Conservation (phyloP, 53 echinoderm and acorn worm genomes). For the Echinometra lucunter region DNA sequence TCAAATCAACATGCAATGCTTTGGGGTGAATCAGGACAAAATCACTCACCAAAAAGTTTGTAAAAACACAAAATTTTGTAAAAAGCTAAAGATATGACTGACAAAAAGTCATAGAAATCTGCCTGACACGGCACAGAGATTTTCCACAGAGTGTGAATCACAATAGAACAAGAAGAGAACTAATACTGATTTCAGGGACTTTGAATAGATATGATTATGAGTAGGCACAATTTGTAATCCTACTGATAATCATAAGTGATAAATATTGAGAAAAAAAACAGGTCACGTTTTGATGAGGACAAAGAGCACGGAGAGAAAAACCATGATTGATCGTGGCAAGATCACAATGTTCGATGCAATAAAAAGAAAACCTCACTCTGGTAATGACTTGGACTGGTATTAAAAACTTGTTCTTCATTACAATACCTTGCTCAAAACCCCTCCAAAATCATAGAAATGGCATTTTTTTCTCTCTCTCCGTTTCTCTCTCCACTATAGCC, state of each 20-base stretch:
- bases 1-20: conserved; percentile 27
- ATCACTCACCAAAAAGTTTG: conserved; percentile 23
- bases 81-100: conserved; percentile 16
- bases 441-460: no score
- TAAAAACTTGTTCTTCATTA: not conserved
- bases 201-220: conserved; percentile 45
- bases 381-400: conserved; percentile 30
- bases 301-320: not conserved
- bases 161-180: not conserved
- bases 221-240: conserved; percentile 34
- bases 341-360: conserved; percentile 31
- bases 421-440: conserved; percentile 23
- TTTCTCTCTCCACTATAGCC: not conserved
- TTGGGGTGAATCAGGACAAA: conserved; percentile 17
- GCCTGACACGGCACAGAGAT: conserved; percentile 40
- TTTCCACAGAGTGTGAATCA: conserved; percentile 36
- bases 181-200: not conserved
- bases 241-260: conserved; percentile 16
- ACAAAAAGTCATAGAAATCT: conserved; percentile 47
- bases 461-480: not conserved
- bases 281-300: conserved; percentile 19
- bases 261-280: conserved; percentile 34
- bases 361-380: conserved; percentile 16
- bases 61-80: conserved; percentile 50
- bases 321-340: conserved; percentile 41